A percentile compares a stretch with the other conserved stretches of the same genome.
Conservation (phyloP, 1,140 invertebrate genomes). For the Calliopsis andreniformis region DNA sequence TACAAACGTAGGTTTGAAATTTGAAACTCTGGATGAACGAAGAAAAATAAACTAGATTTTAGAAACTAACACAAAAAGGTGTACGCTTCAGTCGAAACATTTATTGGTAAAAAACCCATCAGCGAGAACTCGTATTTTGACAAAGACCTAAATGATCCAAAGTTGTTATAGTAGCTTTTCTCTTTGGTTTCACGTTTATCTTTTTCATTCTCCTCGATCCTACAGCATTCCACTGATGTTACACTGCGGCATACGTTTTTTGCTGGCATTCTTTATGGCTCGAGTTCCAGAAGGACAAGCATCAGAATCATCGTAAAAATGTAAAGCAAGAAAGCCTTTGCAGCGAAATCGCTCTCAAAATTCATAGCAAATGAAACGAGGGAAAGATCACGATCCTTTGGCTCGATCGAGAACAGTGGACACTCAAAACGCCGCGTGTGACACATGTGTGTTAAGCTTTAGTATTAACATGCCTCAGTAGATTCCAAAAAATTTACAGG, state of each 20-base stretch:
- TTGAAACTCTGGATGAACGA: no score
- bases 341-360: background rate
- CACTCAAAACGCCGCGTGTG: background rate
- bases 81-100: no score
- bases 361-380: background rate
- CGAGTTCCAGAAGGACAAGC: background rate
- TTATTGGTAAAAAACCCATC: no score
- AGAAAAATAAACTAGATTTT: no score
- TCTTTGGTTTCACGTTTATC: background rate
- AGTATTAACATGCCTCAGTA: no score
- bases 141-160: no score
- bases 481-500: no score
- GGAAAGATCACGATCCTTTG: background rate
- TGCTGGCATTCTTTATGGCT: background rate
- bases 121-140: no score
- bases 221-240: background rate
- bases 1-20: no score
- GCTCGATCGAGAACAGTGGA: background rate
- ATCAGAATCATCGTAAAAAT: slow-evolving; percentile 20
- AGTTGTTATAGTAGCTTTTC: no score
- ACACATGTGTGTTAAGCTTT: background rate
- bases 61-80: no score
- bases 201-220: background rate
- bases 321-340: background rate
- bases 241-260: background rate